Evolutionary conservation across 2,888 invertebrate genomes (phyloP).

Genomic region (Tachina grossa): DNA sequence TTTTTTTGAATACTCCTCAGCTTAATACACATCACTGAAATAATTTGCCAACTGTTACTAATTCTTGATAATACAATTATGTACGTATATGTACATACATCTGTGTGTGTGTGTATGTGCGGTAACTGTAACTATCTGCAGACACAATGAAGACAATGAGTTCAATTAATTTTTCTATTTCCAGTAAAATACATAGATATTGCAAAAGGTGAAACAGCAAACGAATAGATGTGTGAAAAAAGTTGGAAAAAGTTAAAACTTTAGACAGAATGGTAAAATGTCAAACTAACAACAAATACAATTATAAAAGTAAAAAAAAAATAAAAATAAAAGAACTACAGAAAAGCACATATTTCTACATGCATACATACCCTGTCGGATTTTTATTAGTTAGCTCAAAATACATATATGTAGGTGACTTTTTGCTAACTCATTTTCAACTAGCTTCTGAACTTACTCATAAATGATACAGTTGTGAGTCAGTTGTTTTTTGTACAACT

Average conservation of each 20-base stretch:
- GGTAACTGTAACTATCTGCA: not conserved
- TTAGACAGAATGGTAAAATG: slow-evolving; percentile 36
- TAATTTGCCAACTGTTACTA: too few relatives aligned
- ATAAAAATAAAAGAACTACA: not conserved
- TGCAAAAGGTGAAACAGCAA: not conserved
- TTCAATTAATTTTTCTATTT: slow-evolving; percentile 23
- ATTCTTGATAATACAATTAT: not conserved
- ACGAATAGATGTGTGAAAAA: not conserved
- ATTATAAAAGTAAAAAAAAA: slow-evolving; percentile 24
- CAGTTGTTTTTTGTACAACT: too few relatives aligned
- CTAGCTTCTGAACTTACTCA: too few relatives aligned
- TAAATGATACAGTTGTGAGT: too few relatives aligned
- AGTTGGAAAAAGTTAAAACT: slow-evolving; percentile 5
- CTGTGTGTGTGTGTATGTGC: not conserved
- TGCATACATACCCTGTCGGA: too few relatives aligned
- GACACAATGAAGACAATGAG: not conserved
- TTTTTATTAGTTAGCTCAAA: too few relatives aligned
- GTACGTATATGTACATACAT: not conserved
- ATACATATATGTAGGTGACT: too few relatives aligned
- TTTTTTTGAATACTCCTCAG: too few relatives aligned
- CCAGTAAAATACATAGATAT: slow-evolving; percentile 2
- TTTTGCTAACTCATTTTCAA: too few relatives aligned
- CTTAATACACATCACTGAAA: too few relatives aligned
- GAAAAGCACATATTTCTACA: not conserved
- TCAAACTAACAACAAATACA: slow-evolving; percentile 41